A percentile compares a stretch with the other conserved stretches of the same genome.
These are phyloP conservation scores for Apotomis betuletana DNA, from an alignment of 2,888 invertebrate species.

Conservation along the genomic window DNA sequence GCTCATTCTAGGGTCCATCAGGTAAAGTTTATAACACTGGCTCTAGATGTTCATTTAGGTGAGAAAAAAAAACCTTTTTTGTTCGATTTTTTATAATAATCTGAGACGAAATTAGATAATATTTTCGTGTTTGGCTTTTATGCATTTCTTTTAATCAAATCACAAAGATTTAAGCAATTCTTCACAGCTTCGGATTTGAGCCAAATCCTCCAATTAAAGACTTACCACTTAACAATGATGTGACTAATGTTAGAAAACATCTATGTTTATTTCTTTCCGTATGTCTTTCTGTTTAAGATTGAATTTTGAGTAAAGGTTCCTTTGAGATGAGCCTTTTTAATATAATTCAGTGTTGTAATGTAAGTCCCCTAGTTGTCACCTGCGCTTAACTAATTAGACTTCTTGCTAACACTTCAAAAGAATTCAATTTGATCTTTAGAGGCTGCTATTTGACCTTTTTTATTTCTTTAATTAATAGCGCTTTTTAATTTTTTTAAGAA, in stretches of 20 bases:
- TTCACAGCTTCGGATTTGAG: background rate
- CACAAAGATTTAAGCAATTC: background rate
- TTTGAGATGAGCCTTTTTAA: background rate
- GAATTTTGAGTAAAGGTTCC: background rate
- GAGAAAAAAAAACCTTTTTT: too few relatives aligned
- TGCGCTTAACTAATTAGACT: slow-evolving; percentile 12
- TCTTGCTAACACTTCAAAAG: background rate
- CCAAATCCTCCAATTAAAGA: background rate
- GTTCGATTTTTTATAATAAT: background rate
- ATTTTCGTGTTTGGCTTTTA: background rate
- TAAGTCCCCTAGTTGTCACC: slow-evolving; percentile 4
- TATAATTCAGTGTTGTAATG: slow-evolving; percentile 2
- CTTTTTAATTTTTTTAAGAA: too few relatives aligned
- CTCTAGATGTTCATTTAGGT: too few relatives aligned
- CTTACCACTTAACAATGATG: background rate
- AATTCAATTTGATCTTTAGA: slow-evolving; percentile 8
- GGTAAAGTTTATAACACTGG: too few relatives aligned
- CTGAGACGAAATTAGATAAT: background rate
- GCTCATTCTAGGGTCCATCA: too few relatives aligned
- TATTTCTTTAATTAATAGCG: background rate
- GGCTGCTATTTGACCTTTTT: background rate
- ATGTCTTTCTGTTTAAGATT: background rate
- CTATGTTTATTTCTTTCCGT: background rate
- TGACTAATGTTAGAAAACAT: background rate
- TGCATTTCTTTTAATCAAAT: background rate